These are phyloP conservation scores for Platichthys stellatus DNA, from an alignment of 2,113 vertebrate genomes.

Conservation along the genomic window DNA sequence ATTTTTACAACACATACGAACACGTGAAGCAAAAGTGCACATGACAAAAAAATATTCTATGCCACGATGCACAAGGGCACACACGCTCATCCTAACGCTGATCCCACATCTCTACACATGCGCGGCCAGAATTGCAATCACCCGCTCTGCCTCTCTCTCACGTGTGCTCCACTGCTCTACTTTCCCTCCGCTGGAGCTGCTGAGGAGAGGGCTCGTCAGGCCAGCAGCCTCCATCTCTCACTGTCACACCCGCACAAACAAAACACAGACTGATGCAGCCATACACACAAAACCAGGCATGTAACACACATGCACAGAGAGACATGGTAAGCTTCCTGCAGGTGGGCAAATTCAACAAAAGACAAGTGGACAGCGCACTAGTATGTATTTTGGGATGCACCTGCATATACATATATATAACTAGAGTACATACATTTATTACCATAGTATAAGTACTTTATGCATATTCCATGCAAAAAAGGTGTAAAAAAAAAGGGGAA, in stretches of 20 bases:
- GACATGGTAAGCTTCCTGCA: not conserved
- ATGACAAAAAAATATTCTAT: slow-evolving; percentile 14
- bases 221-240: not conserved
- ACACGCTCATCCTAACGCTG: slow-evolving; percentile 36
- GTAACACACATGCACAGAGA: not conserved
- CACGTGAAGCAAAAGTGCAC: not conserved
- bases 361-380: not conserved
- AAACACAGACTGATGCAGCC: not conserved
- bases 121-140: slow-evolving; percentile 50
- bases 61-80: slow-evolving; percentile 23
- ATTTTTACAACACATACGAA: not conserved
- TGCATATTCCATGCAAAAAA: too few species aligned
- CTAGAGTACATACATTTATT: not conserved
- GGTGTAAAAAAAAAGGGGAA: not conserved
- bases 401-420: not conserved
- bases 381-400: too few species aligned
- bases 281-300: not conserved
- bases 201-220: slow-evolving; percentile 52
- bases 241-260: slow-evolving; percentile 15
- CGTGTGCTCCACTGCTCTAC: slow-evolving; percentile 79
- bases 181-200: slow-evolving; percentile 56
- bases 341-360: not conserved
- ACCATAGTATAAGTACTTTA: too few species aligned
- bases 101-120: slow-evolving; percentile 60
- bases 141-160: slow-evolving; percentile 63